Conservation (phyloP, 2,113 vertebrate genomes). For the Sorex fumeus region DNA sequence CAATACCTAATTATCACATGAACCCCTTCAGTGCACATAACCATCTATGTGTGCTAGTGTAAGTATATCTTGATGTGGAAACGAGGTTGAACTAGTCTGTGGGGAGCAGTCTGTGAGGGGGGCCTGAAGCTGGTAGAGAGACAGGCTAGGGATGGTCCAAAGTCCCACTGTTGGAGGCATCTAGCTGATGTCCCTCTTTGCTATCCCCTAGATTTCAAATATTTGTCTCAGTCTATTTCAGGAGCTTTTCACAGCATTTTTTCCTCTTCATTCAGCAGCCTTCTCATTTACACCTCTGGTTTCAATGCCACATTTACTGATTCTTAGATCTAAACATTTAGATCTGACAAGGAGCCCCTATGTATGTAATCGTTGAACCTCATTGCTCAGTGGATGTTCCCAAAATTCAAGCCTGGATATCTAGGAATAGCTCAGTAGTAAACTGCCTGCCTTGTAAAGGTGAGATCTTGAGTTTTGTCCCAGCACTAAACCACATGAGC, state of each 20-base stretch:
- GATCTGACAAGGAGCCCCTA: neutral
- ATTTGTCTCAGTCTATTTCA: neutral
- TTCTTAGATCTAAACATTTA: neutral
- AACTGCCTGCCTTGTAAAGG: too few species aligned
- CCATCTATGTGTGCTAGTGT: too few species aligned
- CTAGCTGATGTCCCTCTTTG: neutral
- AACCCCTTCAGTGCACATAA: too few species aligned
- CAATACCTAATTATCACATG: too few species aligned
- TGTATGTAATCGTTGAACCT: neutral
- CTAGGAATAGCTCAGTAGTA: too few species aligned
- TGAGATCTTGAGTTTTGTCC: too few species aligned
- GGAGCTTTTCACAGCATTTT: neutral
- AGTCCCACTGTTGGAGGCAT: neutral
- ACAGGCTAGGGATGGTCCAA: neutral
- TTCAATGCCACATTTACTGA: neutral
- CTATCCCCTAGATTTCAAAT: neutral
- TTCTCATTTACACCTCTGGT: neutral
- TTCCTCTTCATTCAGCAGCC: neutral
- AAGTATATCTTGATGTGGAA: neutral
- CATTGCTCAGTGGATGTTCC: neutral
- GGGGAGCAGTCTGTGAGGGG: neutral
- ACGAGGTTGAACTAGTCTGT: neutral
- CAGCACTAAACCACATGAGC: too few species aligned
- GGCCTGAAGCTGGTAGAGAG: neutral
- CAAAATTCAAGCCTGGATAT: neutral